Evolutionary conservation across 2,888 invertebrate species (phyloP), one percentile per base, ranked within the genome.

Genomic region (Drosophila suboccidentalis): DNA sequence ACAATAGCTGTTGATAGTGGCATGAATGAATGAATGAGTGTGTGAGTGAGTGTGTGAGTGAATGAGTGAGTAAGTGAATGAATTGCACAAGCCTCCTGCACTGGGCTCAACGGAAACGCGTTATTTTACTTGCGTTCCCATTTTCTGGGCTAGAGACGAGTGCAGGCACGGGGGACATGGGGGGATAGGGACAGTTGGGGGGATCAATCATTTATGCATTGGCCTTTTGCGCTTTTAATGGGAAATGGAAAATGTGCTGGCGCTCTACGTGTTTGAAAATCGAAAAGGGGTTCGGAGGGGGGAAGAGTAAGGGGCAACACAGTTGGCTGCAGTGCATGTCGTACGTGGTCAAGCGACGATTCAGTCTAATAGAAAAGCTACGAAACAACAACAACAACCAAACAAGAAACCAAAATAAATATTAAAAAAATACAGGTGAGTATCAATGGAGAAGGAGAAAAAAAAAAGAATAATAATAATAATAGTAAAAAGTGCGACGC

Each of bases 121-220:
- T 57, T 75, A 47, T 59, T 73, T 75, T 54, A 47, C 46, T 41
- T 50, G 43, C 32, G 50, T 41, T 32, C 34, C 63, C 46, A 41
- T 55, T 67, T 55, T 15, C 32, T 41, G 29, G 47, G 4, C 41
- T 4, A 10, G 51, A 44, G 44, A 6, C 26, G 15, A 11, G 10
- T 13, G n/a, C 13, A 10, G 51, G 13, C 29, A 2, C 15, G 17
- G 53, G 9, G 17, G 0, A n/a, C 1, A 1, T 8, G 38, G 22
- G 34, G 22, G 26, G 1, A 4, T n/a, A 8, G 10, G 41, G n/a
- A 11, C 9, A 1, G n/a, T 29, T 29, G 43, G 2, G 59, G 49
- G 71, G 78, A 71, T 89, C 83, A 87, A 83, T 83, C 83, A 83
- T 84, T 83, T 83, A 89, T 83, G 89, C 78, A 75, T 82, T 87